These are phyloP conservation scores for Acromyrmex charruanus DNA, from an alignment of 1,140 invertebrate species.

Conservation along the genomic window DNA sequence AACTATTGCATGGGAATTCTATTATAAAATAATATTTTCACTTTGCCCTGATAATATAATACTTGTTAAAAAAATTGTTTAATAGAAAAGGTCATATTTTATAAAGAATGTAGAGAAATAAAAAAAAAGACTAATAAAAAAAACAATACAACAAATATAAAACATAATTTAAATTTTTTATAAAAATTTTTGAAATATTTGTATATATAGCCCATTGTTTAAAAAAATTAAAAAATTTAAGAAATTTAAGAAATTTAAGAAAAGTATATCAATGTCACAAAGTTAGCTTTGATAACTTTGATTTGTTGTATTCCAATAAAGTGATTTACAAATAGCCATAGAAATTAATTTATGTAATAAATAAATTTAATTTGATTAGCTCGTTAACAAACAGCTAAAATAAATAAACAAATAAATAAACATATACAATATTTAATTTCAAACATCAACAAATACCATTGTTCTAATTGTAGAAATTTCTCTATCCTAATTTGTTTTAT, in stretches of 20 bases:
- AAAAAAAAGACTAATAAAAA: neutral
- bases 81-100: neutral
- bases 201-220: no score
- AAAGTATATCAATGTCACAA: neutral
- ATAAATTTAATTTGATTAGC: neutral
- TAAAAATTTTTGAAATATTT: neutral
- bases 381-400: neutral
- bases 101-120: neutral
- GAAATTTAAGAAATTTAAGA: neutral
- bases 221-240: neutral
- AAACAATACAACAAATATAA: neutral
- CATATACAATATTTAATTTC: slow-evolving; percentile 4
- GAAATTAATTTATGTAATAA: neutral
- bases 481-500: neutral
- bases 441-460: neutral
- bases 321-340: neutral
- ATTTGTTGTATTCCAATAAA: neutral
- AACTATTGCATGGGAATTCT: slow-evolving; percentile 14
- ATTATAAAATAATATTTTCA: slow-evolving; percentile 26
- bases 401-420: neutral
- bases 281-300: neutral
- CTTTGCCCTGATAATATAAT: neutral
- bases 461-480: neutral
- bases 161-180: slow-evolving; percentile 8
- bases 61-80: neutral